Evolutionary conservation across 1,140 invertebrate genomes (phyloP).

Genomic region (Tetramorium simillimum): DNA sequence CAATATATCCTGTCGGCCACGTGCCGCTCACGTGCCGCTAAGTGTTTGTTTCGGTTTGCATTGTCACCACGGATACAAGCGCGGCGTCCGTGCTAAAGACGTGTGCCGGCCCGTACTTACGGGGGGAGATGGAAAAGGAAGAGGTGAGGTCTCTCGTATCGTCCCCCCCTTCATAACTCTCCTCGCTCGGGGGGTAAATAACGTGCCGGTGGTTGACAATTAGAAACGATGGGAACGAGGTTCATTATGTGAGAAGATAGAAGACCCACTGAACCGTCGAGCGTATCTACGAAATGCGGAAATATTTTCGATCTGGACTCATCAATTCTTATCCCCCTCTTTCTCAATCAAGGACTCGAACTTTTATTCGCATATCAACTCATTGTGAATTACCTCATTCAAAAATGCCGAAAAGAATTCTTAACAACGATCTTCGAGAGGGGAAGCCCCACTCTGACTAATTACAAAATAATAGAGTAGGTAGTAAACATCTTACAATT

Average conservation of each 20-base stretch:
- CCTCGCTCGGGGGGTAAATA: constrained; percentile 71
- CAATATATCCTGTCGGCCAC: constrained; percentile 84
- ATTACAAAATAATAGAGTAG: background rate
- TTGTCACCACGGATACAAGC: constrained; percentile 84
- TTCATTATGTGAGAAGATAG: constrained; percentile 64
- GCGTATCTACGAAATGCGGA: constrained; percentile 32
- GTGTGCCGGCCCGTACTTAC: constrained; percentile 28
- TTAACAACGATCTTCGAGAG: background rate
- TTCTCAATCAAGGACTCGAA: background rate
- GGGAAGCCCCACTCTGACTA: background rate
- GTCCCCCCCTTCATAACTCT: constrained; percentile 67
- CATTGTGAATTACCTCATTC: background rate
- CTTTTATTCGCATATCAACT: background rate
- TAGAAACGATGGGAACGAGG: constrained; percentile 74
- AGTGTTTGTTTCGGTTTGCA: constrained; percentile 86
- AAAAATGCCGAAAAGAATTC: background rate
- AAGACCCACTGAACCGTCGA: constrained; percentile 29
- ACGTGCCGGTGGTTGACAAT: constrained; percentile 70
- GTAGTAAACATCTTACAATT: constrained; percentile 8
- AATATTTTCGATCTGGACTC: constrained; percentile 35
- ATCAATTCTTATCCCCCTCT: background rate
- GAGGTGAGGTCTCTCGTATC: constrained; percentile 1
- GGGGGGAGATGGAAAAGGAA: background rate
- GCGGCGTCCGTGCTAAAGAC: constrained; percentile 43
- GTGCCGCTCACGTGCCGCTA: constrained; percentile 83